phyloP scores from a whole-genome alignment of 1,140 invertebrate genomes.

The Drosophila yakuba region DNA sequence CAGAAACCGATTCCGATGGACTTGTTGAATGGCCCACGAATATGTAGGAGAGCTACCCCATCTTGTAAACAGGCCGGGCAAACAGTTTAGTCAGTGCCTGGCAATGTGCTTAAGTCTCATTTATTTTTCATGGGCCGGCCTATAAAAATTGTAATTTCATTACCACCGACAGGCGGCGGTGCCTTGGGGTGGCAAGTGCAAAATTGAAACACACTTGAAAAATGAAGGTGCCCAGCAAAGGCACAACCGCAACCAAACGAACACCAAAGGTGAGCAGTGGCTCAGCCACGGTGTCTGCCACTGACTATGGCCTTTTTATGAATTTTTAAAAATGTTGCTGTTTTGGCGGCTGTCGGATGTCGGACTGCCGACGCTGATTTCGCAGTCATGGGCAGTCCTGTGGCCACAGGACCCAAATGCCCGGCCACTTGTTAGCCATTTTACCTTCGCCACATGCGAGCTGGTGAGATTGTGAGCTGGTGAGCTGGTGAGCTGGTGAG shows the following conservation, averaged over 20 bases:
- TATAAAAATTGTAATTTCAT: conserved; percentile 84
- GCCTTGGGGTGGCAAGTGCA: conserved; percentile 38
- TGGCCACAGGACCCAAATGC: conserved; percentile 63
- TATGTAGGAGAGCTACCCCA: conserved; percentile 12
- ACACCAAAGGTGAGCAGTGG: conserved; percentile 25
- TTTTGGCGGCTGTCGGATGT: conserved; percentile 62
- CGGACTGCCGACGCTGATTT: conserved; percentile 72
- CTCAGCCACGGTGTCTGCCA: conserved; percentile 6
- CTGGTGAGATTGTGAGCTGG: too few relatives aligned
- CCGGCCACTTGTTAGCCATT: conserved; percentile 79
- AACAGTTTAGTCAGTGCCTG: conserved; percentile 46
- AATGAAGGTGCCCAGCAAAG: conserved; percentile 57
- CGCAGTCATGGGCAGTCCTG: conserved; percentile 68
- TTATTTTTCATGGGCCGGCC: conserved; percentile 80
- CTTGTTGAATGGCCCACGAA: conserved; percentile 66
- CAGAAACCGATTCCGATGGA: conserved; percentile 6
- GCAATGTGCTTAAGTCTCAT: conserved; percentile 81
- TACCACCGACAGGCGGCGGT: conserved; percentile 64
- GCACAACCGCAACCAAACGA: conserved; percentile 32
- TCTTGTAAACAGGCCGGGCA: conserved; percentile 1
- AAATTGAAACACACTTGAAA: conserved; percentile 80
- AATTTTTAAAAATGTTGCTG: conserved; percentile 83
- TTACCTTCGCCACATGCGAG: conserved; percentile 60
- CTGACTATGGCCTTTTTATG: conserved; percentile 64
- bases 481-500: too few relatives aligned